These are phyloP conservation scores for Heliconius ismenius DNA, from an alignment of 2,888 invertebrate species.

Conservation along the genomic window DNA sequence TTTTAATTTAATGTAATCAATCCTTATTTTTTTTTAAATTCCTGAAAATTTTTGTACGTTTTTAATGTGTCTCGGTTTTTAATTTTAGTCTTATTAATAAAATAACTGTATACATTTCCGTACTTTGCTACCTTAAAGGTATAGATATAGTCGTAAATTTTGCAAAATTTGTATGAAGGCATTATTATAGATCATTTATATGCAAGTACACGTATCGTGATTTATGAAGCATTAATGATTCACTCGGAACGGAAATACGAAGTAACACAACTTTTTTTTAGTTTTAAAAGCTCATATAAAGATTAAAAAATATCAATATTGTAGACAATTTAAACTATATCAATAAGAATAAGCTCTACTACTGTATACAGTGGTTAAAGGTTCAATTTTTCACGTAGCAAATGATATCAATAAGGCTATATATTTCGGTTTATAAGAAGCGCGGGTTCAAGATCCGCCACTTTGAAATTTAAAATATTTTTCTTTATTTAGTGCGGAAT, in stretches of 20 bases:
- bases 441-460: too few species aligned
- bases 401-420: too few species aligned
- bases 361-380: not conserved
- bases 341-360: too few species aligned
- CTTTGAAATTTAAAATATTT: too few species aligned
- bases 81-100: not conserved
- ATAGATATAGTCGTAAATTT: not conserved
- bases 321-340: too few species aligned
- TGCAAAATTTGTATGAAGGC: not conserved
- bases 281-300: not conserved
- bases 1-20: too few species aligned
- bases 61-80: too few species aligned
- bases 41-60: too few species aligned
- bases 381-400: not conserved
- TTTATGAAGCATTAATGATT: not conserved
- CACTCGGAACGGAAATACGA: conserved; percentile 14
- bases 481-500: too few species aligned
- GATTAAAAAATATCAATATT: too few species aligned
- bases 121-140: not conserved
- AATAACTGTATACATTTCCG: not conserved
- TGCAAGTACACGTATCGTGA: conserved; percentile 3
- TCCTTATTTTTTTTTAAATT: not conserved
- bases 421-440: too few species aligned
- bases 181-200: not conserved
- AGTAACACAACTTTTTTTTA: not conserved